Base-by-base conservation (phyloP, 35 echinoderm and acorn worm species). In the Ophiothrix spiculata region DNA sequence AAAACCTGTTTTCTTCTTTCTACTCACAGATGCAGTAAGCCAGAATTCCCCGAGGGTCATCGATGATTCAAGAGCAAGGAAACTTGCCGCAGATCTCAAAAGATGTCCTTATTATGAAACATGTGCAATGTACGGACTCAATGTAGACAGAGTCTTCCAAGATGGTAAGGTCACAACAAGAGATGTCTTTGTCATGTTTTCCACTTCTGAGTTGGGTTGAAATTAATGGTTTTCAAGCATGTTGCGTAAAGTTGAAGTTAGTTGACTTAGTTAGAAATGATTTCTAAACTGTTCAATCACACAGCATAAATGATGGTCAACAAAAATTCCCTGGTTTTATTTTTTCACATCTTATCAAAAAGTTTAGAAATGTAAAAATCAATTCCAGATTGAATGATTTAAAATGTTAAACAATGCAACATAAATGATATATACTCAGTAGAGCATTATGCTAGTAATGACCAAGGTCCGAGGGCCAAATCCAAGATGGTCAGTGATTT, bases 111-210 rank as follows among this genome's bases (percentile, higher is more conserved):
- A 91, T 81, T 99, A 94, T 86, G 96, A 99, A 94, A 99, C 96
- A 78, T 99, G 96, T 99, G 96, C 96, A 94, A 99, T 93, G 91
- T 99, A 94, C 73, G 96, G 96, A 88, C 91, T 93, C 89, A 99
- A 99, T 86, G 91, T 99, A 75, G 96, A 99, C 77, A 83, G 96
- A 86, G 96, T 99, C 92, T 99, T 99, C 87, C 92, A 99, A 91
- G 96, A 99, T 92, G 92, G 96, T 99, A 86, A 84, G 91, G 81
- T 37, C n/a, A 35, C 31, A 14, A 37, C 13, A 17, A 32, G 64
- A 28, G 25, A 28, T 74, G 4, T 28, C 64, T 64, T 0, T 64
- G 60, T 25, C 25, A 74, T 32, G 33, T 74, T 25, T 74, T 25
- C 64, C 25, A 17, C 33, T 0, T 17, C 25, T 74, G 10, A 32